Evolutionary conservation across 2,113 vertebrate species (phyloP), one percentile per base, ranked within the genome.

Genomic region (Orcinus orca): DNA sequence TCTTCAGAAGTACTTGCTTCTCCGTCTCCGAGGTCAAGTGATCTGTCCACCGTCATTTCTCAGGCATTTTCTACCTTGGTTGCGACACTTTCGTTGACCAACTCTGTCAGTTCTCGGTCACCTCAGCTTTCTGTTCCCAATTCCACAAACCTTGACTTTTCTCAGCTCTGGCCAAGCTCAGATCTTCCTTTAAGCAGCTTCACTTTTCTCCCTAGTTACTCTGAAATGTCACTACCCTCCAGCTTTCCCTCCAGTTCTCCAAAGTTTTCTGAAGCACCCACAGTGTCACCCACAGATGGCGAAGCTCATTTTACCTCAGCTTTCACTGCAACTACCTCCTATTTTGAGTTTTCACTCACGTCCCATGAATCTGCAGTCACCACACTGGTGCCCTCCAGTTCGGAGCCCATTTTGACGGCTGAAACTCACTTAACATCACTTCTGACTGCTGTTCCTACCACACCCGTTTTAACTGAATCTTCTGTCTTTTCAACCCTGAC

Each of bases 251-350:
- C 81, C 0, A 95, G 94, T 13, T 95, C 96, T 0, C 97, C 97
- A 20, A 21, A 88, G 90, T 77, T 97, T 41, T 74, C 98, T 38
- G 98, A 98, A 96, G 93, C 76, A n/a, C 62, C 97, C 4, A 90
- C 93, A 2, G 33, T 93, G 41, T 95, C 92, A 11, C 88, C 13
- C 23, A 50, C 36, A 6, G 97, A 87, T 71, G 95, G 98, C 17
- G 97, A 96, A 96, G 89, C 98, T 97, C 88, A 26, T 63, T 86
- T 98, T 98, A 98, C 98, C 98, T 99, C 98, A 96, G 95, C 90
- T 96, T 93, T 97, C 96, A 94, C 97, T 84, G 98, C 97, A 98
- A 68, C 98, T 98, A 98, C 98, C 98, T 98, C 98, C 95, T 92
- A 31, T 79, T 18, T 97, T 80, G 98, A 98, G 95, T 97, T 97